Conservation (phyloP, 2,797 vertebrate species). For the Naso thynnoides region DNA sequence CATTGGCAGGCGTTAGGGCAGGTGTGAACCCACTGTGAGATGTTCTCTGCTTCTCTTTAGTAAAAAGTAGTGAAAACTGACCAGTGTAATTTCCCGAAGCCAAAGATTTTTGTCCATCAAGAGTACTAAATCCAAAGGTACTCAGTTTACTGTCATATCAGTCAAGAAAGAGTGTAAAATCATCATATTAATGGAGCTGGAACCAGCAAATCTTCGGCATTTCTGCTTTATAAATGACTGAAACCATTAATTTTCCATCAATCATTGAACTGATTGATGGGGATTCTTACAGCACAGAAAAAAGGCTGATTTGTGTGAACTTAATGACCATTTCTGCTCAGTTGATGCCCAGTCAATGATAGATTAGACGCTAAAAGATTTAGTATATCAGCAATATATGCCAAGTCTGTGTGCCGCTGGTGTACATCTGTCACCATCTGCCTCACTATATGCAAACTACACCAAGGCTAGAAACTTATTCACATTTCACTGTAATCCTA, state of each 20-base stretch:
- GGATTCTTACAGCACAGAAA: not conserved
- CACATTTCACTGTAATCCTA: slow-evolving; percentile 11
- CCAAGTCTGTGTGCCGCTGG: not conserved
- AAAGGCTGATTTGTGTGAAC: not conserved
- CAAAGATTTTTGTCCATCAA: too few relatives aligned
- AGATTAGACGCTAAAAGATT: too few relatives aligned
- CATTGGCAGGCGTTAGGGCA: too few relatives aligned
- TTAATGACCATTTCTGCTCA: not conserved
- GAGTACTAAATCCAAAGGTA: too few relatives aligned
- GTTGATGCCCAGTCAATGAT: not conserved
- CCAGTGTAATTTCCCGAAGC: too few relatives aligned
- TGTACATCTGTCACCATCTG: slow-evolving; percentile 13
- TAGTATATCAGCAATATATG: not conserved
- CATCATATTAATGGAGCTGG: too few relatives aligned
- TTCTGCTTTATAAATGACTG: not conserved
- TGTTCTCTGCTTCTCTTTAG: too few relatives aligned
- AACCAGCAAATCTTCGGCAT: too few relatives aligned
- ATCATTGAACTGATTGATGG: not conserved
- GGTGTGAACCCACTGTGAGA: too few relatives aligned
- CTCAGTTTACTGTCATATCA: too few relatives aligned
- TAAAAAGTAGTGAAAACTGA: too few relatives aligned
- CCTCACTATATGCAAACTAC: not conserved
- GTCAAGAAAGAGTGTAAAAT: too few relatives aligned
- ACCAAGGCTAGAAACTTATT: slow-evolving; percentile 4
- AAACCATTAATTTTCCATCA: not conserved